Conservation (phyloP, 1,140 invertebrate species). For the Philopotamus ludificatus region DNA sequence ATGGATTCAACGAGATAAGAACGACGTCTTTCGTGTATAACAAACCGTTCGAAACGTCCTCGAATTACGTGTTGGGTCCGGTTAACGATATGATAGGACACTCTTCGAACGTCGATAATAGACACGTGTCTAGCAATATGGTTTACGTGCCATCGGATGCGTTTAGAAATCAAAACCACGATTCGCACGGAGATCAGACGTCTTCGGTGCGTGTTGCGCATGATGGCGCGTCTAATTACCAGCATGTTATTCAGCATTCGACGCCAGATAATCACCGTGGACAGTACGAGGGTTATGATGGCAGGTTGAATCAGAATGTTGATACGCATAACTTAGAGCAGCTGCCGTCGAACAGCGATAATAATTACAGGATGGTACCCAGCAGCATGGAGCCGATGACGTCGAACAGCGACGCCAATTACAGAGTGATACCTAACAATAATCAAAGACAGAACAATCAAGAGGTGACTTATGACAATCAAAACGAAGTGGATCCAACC, state of each 20-base stretch:
- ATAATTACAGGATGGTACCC: slow-evolving; percentile 48
- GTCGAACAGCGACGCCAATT: slow-evolving; percentile 44
- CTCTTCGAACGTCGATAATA: slow-evolving; percentile 35
- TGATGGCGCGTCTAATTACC: slow-evolving; percentile 24
- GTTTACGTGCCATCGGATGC: slow-evolving; percentile 37
- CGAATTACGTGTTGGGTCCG: slow-evolving; percentile 15
- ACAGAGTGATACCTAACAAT: slow-evolving; percentile 47
- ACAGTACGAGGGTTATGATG: slow-evolving; percentile 15
- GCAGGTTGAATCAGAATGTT: slow-evolving; percentile 52
- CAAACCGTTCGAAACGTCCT: slow-evolving; percentile 29
- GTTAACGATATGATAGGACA: slow-evolving; percentile 35
- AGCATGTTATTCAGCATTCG: slow-evolving; percentile 8
- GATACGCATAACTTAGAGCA: slow-evolving; percentile 50
- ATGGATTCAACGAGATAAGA: slow-evolving; percentile 24
- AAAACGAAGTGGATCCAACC: slow-evolving; percentile 47
- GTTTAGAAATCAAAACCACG: slow-evolving; percentile 29
- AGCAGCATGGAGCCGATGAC: slow-evolving; percentile 45
- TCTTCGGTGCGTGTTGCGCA: slow-evolving; percentile 20
- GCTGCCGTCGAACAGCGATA: slow-evolving; percentile 40
- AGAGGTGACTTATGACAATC: slow-evolving; percentile 44
- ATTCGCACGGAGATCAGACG: slow-evolving; percentile 21
- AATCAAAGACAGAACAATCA: slow-evolving; percentile 41
- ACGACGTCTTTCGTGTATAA: slow-evolving; percentile 22
- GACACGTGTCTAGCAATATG: slow-evolving; percentile 27
- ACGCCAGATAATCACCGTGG: not conserved